Evolutionary conservation across 2,888 invertebrate genomes (phyloP).

Genomic region (Suillia variegata): DNA sequence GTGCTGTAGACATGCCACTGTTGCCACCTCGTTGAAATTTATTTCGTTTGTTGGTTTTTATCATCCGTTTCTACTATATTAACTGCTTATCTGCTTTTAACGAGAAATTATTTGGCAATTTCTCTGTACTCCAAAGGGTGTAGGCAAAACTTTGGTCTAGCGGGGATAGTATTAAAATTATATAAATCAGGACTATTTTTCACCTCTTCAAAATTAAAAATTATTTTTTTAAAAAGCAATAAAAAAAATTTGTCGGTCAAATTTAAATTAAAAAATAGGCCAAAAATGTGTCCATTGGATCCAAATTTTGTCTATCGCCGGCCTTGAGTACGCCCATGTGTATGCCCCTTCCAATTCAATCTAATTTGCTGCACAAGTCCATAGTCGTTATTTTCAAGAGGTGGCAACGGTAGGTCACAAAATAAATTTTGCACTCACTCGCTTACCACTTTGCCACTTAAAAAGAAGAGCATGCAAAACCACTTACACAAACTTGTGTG

Average conservation of each 20-base stretch:
- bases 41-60: not conserved
- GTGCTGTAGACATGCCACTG: not conserved
- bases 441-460: slow-evolving; percentile 20
- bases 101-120: not conserved
- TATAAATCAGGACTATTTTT: too few relatives aligned
- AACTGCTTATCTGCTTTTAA: not conserved
- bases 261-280: too few relatives aligned
- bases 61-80: not conserved
- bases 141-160: too few relatives aligned
- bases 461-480: slow-evolving; percentile 12
- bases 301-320: too few relatives aligned
- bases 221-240: too few relatives aligned
- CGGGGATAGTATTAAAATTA: too few relatives aligned
- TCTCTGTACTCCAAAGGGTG: not conserved
- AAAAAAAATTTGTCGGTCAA: too few relatives aligned
- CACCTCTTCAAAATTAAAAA: too few relatives aligned
- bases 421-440: slow-evolving; percentile 23
- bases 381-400: not conserved
- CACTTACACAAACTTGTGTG: slow-evolving; percentile 7
- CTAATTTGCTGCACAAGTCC: slow-evolving; percentile 29
- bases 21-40: not conserved
- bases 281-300: too few relatives aligned
- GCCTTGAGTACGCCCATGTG: too few relatives aligned
- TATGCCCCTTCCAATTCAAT: too few relatives aligned
- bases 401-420: not conserved